Evolutionary conservation across 1,140 invertebrate species (phyloP), one percentile per base, ranked within the genome.

Genomic region (Antheraea pernyi): DNA sequence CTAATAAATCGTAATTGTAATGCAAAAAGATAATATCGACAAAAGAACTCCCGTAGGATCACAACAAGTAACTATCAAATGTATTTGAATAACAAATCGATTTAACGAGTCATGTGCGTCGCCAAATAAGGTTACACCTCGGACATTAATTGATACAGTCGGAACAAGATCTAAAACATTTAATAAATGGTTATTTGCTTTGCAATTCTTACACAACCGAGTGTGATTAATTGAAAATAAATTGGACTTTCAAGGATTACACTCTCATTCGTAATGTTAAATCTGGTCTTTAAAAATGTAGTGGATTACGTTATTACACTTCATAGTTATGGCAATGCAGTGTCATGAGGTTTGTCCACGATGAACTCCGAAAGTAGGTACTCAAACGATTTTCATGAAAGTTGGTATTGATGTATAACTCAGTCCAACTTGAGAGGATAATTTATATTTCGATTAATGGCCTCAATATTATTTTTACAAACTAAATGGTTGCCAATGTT

Each of bases 1-100:
- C 59, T 48, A 16, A 6, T 0, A 53, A 59, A 64, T 53, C 13
- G 16, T 53, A 53, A 19, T 59, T 46, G 61, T 19, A 37, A 61
- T 19, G 9, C 19, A 19, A 13, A 62, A 18, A 39, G 36, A n/a
- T 48, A 19, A 8, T 18, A 11, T 36, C 65, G 59, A 65, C 13
- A 58, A 64, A 0, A 13, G 6, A 37, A 39, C 30, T 39, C 58
- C 19, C n/a, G 19, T 22, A 59, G 60, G 53, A 42, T 61, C 62
- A 65, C 65, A 64, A 70, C 36, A 64, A 39, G 39, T 37, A 42
- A 53, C 46, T 53, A 53, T 53, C 4, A 53, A 13, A 53, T 53
- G 11, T 53, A 7, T 53, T 53, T 53, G 46, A 53, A 53, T 53
- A 53, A 53, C 46, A 53, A 53, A 53, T 53, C 46, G 46, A 6